Base-by-base conservation (phyloP, 2,888 invertebrate species). In the Holacanthella duospinosa region DNA sequence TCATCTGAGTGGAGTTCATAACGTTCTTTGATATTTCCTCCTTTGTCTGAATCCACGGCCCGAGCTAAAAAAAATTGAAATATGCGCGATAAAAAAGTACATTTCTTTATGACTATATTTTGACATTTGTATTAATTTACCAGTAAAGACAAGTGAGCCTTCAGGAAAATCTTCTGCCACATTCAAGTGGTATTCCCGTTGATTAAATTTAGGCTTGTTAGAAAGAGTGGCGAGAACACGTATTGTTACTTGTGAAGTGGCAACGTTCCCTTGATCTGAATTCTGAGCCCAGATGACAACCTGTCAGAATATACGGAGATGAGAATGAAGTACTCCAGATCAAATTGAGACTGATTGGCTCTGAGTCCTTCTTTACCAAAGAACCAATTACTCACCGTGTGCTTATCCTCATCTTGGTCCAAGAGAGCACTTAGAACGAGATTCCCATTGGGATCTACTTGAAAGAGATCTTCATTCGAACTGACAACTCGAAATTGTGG, bases 21-120 rank as follows among this genome's bases (percentile, higher is more conserved):
- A 16, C 87, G 83, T 19, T 94, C 85, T 76, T 90, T 89, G 28
- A 88, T 88, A 77, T 92, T 91, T 60, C 86, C 85, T 1, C 91
- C 92, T 65, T 86, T 82, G 78, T 94, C 87, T 43, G 79, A 79
- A 74, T 87, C 87, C 70, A 82, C 81, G 0, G 87, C 86, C 64
- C 80, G 81, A 1, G 85, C 90, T 76, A 78, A 59, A 36, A 36
- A 6, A 36, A 36, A 36, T 36, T 74, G 61, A 28, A 6, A 36
- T 36, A 16, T 6, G 6, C 16, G 36, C n/a, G n/a, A n/a, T n/a
- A n/a, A n/a, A n/a, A n/a, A n/a, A n/a, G n/a, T n/a, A n/a, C n/a
- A n/a, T n/a, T n/a, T 36, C 16, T 36, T 36, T 36, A 12, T 36
- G 6, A 36, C 16, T 36, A 16, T 12, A 36, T 36, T 16, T 16